Evolutionary conservation across 2,113 vertebrate species (phyloP).

Genomic region (Trogon surrucura): DNA sequence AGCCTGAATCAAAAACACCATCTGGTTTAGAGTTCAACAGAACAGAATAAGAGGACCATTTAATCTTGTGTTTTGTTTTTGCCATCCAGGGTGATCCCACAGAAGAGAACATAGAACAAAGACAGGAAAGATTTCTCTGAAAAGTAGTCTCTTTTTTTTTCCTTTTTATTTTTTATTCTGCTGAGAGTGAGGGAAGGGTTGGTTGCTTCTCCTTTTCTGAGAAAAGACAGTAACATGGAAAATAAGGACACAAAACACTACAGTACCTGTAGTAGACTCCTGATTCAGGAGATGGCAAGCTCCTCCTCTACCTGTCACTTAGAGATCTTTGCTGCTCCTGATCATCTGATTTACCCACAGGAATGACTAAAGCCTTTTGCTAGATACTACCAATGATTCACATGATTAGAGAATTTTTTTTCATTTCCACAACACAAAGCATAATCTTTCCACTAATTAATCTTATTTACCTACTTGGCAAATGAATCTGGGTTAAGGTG

Average conservation of each 20-base stretch:
- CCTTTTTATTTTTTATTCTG: background rate
- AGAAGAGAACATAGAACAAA: background rate
- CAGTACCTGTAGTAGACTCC: background rate
- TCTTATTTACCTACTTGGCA: constrained; percentile 6
- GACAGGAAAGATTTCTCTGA: background rate
- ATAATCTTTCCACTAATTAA: background rate
- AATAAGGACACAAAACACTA: background rate
- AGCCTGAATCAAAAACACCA: background rate
- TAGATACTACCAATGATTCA: background rate
- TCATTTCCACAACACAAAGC: background rate
- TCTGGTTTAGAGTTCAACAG: background rate
- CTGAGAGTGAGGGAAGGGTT: background rate
- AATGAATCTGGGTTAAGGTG: background rate
- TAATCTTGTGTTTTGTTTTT: background rate
- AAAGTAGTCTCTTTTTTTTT: background rate
- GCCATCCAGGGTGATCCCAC: background rate
- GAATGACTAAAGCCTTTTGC: background rate
- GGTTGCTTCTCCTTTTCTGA: background rate
- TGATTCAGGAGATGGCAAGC: background rate
- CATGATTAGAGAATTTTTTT: background rate
- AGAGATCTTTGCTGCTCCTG: background rate
- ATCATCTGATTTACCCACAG: background rate
- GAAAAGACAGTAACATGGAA: background rate
- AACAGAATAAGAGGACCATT: background rate
- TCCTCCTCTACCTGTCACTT: background rate